Evolutionary conservation across 2,888 invertebrate species (phyloP), one percentile per base, ranked within the genome.

Genomic region (Automeris io): DNA sequence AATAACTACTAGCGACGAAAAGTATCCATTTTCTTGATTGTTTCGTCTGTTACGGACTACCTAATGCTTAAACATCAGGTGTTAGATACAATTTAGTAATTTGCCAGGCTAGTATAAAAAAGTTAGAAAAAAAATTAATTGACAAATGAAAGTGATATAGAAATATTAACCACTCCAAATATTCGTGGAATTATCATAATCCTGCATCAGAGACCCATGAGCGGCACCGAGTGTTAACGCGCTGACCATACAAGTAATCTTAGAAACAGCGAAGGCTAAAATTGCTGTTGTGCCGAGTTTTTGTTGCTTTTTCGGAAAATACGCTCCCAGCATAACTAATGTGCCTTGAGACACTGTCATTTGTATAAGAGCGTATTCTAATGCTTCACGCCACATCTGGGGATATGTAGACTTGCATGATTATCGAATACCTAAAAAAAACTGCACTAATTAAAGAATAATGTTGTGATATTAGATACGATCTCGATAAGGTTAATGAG

Each of bases 341-440:
- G 80, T 68, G 0, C 87, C 87, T 45, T 82, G 80, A 1, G 70
- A 66, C 0, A 82, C 57, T 0, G 74, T 57, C 70, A 83, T 72
- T 51, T 87, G 69, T 7, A 87, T 39, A 0, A 87, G 55, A 0
- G 78, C 54, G 43, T 76, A 85, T 46, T 86, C 85, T 13, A 80
- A 51, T 1, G 87, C 86, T 29, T 78, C 71, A 0, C 75, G 72
- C 86, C 86, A 87, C 25, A 87, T 70, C 83, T 86, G 56, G 9
- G 57, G 50, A 11, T 2, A 37, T 12, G 5, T 5, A 5, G 9
- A 26, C 9, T 7, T 26, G 2, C 9, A 26, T 6, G 6, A 19
- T 19, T 5, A 19, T 5, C n/a, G 8, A 25, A 25, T 25, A 25
- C n/a, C n/a, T 19, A 3, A 19, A 19, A 19, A 19, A 5, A 19